These are phyloP conservation scores for Odontophorus gujanensis DNA, from an alignment of 2,113 vertebrate genomes.

Conservation along the genomic window DNA sequence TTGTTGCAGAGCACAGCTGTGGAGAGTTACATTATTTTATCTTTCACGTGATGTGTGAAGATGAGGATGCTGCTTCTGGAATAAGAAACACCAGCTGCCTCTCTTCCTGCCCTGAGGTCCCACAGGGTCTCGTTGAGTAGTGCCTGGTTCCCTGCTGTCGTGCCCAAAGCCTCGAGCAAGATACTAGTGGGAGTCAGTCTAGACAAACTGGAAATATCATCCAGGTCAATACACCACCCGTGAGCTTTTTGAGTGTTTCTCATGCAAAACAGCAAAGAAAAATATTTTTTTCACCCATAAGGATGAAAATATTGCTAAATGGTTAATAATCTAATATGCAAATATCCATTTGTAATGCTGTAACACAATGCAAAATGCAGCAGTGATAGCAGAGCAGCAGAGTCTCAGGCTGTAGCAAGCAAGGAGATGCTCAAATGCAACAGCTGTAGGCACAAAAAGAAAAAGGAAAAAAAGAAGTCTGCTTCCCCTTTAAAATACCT, in stretches of 20 bases:
- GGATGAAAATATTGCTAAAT: neutral
- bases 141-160: neutral
- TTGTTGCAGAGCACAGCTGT: fast-evolving
- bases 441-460: no score
- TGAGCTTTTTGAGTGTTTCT: neutral
- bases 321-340: neutral
- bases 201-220: neutral
- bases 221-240: neutral
- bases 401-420: no score
- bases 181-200: neutral
- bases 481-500: no score
- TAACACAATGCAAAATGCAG: no score
- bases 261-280: neutral
- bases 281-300: neutral
- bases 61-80: neutral
- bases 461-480: no score
- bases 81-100: neutral
- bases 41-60: neutral
- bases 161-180: neutral
- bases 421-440: no score
- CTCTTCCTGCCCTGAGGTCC: neutral
- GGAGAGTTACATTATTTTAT: neutral
- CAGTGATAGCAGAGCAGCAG: no score
- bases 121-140: neutral
- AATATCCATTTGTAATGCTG: neutral